Conservation (phyloP, 2,888 invertebrate species). For the Micoletzkya japonica region DNA sequence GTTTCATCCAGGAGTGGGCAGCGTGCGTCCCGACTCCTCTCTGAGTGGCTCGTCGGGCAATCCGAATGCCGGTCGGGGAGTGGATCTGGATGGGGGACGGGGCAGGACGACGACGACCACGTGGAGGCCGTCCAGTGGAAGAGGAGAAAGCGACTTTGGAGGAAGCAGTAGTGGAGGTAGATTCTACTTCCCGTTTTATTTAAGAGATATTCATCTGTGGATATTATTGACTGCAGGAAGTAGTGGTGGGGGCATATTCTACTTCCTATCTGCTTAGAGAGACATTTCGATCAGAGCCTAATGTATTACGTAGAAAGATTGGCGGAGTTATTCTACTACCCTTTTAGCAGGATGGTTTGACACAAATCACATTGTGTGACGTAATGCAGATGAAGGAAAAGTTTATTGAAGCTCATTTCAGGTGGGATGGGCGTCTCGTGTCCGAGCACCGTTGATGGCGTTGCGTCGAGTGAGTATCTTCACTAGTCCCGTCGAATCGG, state of each 20-base stretch:
- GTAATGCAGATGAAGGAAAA: too few relatives aligned
- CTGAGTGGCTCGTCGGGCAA: not conserved
- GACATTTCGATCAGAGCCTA: too few relatives aligned
- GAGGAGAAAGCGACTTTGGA: too few relatives aligned
- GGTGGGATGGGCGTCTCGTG: not conserved
- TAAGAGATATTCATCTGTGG: too few relatives aligned
- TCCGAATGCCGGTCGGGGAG: not conserved
- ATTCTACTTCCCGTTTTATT: too few relatives aligned
- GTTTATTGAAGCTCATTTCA: not conserved
- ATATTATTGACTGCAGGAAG: too few relatives aligned
- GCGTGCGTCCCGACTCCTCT: not conserved
- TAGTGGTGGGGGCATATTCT: not conserved
- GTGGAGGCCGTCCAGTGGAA: not conserved
- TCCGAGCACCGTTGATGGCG: constrained; percentile 9
- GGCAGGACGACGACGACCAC: constrained; percentile 7
- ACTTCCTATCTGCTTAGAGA: not conserved
- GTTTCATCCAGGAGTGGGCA: not conserved
- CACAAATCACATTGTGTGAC: too few relatives aligned
- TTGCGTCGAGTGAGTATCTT: constrained; percentile 20
- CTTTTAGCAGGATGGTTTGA: too few relatives aligned
- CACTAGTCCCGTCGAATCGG: too few relatives aligned
- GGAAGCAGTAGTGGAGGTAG: too few relatives aligned
- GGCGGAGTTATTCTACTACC: too few relatives aligned
- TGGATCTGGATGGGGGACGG: not conserved
- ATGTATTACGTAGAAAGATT: too few relatives aligned